Percentiles rank a stretch among this genome's conserved stretches.
These are phyloP conservation scores for Apantesis nais DNA, from an alignment of 2,888 invertebrate species.

Conservation along the genomic window DNA sequence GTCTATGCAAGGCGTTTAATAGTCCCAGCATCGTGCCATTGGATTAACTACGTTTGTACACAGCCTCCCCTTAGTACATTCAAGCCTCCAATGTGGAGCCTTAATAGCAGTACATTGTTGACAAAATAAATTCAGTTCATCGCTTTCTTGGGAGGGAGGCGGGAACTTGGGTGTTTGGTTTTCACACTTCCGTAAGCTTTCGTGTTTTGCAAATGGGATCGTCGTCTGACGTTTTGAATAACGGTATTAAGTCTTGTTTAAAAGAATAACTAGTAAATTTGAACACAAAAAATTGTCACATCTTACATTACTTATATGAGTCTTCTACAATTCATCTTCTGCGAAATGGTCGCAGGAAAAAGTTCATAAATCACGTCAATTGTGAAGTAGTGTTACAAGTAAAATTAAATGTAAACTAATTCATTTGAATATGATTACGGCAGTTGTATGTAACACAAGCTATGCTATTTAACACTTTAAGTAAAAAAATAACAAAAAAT, in stretches of 20 bases:
- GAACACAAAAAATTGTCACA: background rate
- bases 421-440: background rate
- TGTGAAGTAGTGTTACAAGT: too few relatives aligned
- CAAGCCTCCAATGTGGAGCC: slow-evolving; percentile 27
- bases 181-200: slow-evolving; percentile 24
- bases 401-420: background rate
- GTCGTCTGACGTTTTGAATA: background rate
- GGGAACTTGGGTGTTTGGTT: slow-evolving; percentile 19
- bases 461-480: background rate
- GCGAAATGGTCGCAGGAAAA: background rate
- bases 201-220: slow-evolving; percentile 7
- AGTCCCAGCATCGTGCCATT: slow-evolving; percentile 56
- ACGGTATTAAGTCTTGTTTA: background rate
- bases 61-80: slow-evolving; percentile 25
- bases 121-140: slow-evolving; percentile 40
- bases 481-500: background rate
- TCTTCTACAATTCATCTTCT: background rate
- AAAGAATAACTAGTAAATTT: background rate
- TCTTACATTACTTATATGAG: background rate
- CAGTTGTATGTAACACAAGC: background rate
- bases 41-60: slow-evolving; percentile 56
- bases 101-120: slow-evolving; percentile 39
- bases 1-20: slow-evolving; percentile 56
- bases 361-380: background rate
- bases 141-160: slow-evolving; percentile 16